Base-by-base conservation (phyloP, 2,113 vertebrate species). In the Otus sunia region DNA sequence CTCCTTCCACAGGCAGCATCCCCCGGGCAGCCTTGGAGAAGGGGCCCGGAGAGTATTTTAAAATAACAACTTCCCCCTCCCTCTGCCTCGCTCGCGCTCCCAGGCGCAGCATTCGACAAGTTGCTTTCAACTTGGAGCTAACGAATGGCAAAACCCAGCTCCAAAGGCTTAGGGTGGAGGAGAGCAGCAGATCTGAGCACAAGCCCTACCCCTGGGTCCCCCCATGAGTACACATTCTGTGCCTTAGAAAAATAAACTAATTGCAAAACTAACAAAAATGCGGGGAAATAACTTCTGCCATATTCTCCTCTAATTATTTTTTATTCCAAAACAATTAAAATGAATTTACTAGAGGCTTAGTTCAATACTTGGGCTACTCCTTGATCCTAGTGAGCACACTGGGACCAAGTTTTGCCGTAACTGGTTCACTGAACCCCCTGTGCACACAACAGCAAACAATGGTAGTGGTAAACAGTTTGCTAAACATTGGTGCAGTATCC, bases 401-500 rank as follows among this genome's bases (percentile, higher is more conserved):
- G 58, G 36, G 36, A 39, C 7, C 7, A 2, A 32, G 11, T 69
- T 72, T 36, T 58, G 60, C 34, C 3, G 1, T 18, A 36, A 12
- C 1, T 13, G 5, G 34, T 8, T 67, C 2, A 0, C 12, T n/a
- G 19, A 89, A 34, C 18, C 29, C 64, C 27, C 39, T 29, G 15
- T 9, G 37, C 39, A 32, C 37, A 20, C 1, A 2, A 15, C 6
- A 47, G 25, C 17, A 21, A 49, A 22, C 15, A 22, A 20, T 2
- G 5, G 8, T 6, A 5, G 30, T 4, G 29, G n/a, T 17, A 32
- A 82, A 66, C 19, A 34, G 16, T 21, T 77, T 43, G 41, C 30
- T 60, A 4, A 1, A 2, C 2, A 0, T 0, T 0, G 14, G 19
- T 36, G 58, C 32, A 10, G 75, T 21, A 26, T 3, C 64, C 55